phyloP scores from a whole-genome alignment of 2,113 vertebrate genomes.

The Brachyhypopomus occidentalis region DNA sequence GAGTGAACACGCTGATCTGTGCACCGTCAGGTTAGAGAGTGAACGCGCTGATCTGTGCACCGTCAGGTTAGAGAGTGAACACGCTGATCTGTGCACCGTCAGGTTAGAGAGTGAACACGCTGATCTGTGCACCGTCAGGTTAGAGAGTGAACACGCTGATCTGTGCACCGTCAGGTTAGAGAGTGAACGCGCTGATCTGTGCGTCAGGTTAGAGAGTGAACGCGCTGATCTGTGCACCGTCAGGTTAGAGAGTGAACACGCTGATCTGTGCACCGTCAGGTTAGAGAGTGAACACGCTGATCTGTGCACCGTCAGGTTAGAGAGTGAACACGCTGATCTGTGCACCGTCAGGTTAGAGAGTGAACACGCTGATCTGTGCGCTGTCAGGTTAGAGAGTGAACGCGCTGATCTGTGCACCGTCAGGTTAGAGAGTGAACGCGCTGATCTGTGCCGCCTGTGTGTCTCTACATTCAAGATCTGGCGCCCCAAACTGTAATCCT shows the following conservation, averaged over 20 bases:
- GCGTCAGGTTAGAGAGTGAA: conserved; percentile 42
- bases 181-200: conserved; percentile 47
- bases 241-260: not conserved
- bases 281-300: conserved; percentile 48
- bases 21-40: not conserved
- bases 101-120: not conserved
- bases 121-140: not conserved
- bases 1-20: not conserved
- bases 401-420: conserved; percentile 16
- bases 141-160: not conserved
- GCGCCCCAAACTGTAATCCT: conserved; percentile 78
- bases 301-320: conserved; percentile 50
- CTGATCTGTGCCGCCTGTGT: conserved; percentile 79
- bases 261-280: conserved; percentile 36
- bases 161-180: conserved; percentile 49
- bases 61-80: conserved; percentile 52
- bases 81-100: conserved; percentile 56
- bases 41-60: not conserved
- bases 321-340: not conserved
- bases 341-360: too few species aligned
- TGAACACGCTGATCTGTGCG: too few species aligned
- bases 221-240: not conserved
- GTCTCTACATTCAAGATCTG: conserved; percentile 75
- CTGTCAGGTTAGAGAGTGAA: too few species aligned
- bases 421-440: conserved; percentile 48